phyloP scores from a whole-genome alignment of 2,888 invertebrate genomes.

The Lepetodrilus schrolli region DNA sequence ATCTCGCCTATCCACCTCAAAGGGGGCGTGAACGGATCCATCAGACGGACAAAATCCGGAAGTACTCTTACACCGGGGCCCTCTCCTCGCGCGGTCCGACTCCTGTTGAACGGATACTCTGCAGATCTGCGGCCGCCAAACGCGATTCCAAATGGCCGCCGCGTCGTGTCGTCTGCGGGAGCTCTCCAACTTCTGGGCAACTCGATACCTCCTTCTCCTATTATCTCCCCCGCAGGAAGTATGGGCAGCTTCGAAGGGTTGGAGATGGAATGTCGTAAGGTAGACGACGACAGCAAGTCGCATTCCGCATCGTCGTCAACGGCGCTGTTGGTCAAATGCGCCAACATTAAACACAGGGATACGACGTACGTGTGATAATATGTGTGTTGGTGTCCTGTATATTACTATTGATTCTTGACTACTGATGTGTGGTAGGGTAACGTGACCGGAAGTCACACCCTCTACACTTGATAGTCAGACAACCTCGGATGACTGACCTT shows the following conservation, averaged over 20 bases:
- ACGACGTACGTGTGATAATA: constrained; percentile 22
- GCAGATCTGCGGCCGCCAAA: background rate
- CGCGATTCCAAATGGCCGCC: constrained; percentile 4
- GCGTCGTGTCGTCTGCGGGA: background rate
- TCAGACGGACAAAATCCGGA: constrained; percentile 28
- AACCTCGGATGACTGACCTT: too few species aligned
- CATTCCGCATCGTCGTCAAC: background rate
- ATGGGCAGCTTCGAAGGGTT: background rate
- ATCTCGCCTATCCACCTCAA: constrained; percentile 29
- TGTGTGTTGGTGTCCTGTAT: too few species aligned
- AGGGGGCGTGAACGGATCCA: constrained; percentile 34
- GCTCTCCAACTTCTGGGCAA: background rate
- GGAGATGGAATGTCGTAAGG: constrained; percentile 1
- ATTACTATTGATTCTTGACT: too few species aligned
- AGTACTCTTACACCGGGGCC: background rate
- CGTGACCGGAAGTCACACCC: too few species aligned
- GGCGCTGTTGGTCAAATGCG: background rate
- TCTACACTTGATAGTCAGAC: too few species aligned
- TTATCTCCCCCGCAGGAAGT: constrained; percentile 1
- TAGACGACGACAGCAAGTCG: constrained; percentile 11
- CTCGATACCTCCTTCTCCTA: constrained; percentile 4
- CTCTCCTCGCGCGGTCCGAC: background rate
- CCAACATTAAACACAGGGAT: background rate
- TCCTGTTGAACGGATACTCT: background rate
- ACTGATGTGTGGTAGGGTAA: too few species aligned